Evolutionary conservation across 1,140 invertebrate species (phyloP).

Genomic region (Macrobrachium rosenbergii): DNA sequence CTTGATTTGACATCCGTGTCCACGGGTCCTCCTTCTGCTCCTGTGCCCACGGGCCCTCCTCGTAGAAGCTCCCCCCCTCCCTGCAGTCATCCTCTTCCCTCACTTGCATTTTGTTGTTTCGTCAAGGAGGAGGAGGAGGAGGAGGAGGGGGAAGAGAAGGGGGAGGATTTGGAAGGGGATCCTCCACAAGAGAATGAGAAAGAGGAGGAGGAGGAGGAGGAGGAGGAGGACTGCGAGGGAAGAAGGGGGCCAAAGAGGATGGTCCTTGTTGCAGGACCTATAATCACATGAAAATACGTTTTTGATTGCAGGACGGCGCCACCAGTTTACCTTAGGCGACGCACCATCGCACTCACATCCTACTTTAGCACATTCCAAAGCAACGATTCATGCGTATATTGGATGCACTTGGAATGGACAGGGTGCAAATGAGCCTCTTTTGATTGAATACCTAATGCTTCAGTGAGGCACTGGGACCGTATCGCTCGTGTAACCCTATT

Average conservation of each 20-base stretch:
- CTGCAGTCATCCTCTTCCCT: not conserved
- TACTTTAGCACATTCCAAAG: too few species aligned
- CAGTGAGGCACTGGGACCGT: too few species aligned
- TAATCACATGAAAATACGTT: too few species aligned
- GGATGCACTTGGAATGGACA: too few species aligned
- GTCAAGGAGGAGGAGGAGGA: not conserved
- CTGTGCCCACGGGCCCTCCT: not conserved
- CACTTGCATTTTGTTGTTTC: not conserved
- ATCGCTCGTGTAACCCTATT: too few species aligned
- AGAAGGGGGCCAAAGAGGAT: not conserved
- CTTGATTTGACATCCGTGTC: too few species aligned
- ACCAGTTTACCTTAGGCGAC: too few species aligned
- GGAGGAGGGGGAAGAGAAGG: not conserved
- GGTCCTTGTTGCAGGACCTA: not conserved
- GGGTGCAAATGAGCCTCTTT: too few species aligned
- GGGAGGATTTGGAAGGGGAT: not conserved
- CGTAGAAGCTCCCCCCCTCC: not conserved
- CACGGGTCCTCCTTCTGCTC: not conserved
- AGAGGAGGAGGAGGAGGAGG: not conserved
- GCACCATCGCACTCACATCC: too few species aligned
- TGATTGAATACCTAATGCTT: too few species aligned
- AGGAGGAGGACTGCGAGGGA: not conserved
- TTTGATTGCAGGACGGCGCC: too few species aligned
- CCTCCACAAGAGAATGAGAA: not conserved
- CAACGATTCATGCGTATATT: too few species aligned